Base-by-base conservation (phyloP, 2,113 vertebrate species). In the Pundamilia nyererei region DNA sequence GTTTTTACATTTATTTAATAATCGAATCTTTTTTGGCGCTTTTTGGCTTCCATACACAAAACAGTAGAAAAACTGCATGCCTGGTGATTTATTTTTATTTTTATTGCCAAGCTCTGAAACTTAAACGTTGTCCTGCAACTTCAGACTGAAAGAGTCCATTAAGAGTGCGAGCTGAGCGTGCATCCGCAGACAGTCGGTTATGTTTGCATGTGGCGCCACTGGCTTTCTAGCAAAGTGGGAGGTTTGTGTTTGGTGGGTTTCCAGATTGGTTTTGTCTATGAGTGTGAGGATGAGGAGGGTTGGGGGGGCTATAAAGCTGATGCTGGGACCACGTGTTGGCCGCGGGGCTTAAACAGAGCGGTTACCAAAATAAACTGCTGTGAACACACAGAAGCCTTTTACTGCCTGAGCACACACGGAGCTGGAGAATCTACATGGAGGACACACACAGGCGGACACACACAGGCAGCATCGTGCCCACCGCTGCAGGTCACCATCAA, bases 401-500 rank as follows among this genome's bases (percentile, higher is more conserved):
- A 19, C 13, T 45, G 55, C 33, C 53, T 14, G 1, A 24, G 65
- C 19, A 24, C 17, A 53, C 24, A 86, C 47, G 1, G n/a, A 60
- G 77, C 29, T 38, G 10, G 5, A 75, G n/a, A 80, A 84, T 29
- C 47, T 58, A 53, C 15, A 70, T 51, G 58, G 15, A 45, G 58
- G 17, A 65, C 31, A 6, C 58, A 62, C 58, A 13, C 53, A 13
- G 6, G 53, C 1, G 55, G 14, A 60, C 14, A 6, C 56, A 60
- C 58, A 14, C 54, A 29, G 2, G 55, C 56, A 60, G 26, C 8
- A 60, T 60, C 8, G 8, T 17, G 38, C 2, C 2, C 77, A 92
- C 84, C 38, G 42, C 90, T 95, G 86, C 47, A 85, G 91, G 89
- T 85, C 72, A 51, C 26, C 81, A 55, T 51, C 68, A 77, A 85